Evolutionary conservation across 2,113 vertebrate species (phyloP), one percentile per base, ranked within the genome.

Genomic region (Mormyrus iriodes): DNA sequence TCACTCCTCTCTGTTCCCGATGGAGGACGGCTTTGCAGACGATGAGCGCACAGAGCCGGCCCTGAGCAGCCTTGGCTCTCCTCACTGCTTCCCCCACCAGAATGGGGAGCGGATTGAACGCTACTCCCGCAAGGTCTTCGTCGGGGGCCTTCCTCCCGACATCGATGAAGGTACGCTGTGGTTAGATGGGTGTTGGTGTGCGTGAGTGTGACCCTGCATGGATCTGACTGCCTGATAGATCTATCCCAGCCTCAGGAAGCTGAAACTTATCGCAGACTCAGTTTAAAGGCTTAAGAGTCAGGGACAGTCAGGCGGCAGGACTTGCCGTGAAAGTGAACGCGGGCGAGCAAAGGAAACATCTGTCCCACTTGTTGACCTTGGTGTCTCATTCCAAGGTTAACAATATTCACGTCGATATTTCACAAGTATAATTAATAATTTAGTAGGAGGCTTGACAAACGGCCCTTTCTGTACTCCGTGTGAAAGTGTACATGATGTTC

Each of bases 61-160:
- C 90, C 96, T 99, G 58, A 96, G 97, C 85, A 97, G 98, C 17
- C 93, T 99, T 55, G 98, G 98, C 0, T 99, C 98, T 3, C 97
- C 97, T 83, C 98, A 99, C 94, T 98, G 98, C 94, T 99, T 99
- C 94, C 97, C 98, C 83, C 98, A 99, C 93, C 98, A 99, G 93
- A 99, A 99, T 1, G 98, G 98, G 73, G 98, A 99, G 91, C 95
- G 98, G 15, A 97, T 99, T 86, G 98, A 99, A 61, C 97, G 98
- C 2, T 99, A 98, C 53, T 99, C 98, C 21, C 98, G 98, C 1
- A 99, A 99, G 84, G 98, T 99, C 93, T 99, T 99, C 88, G 98
- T 99, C 0, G 98, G 98, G 1, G 98, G 98, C 69, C 94, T 99
- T 86, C 98, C 98, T 52, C 98, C 98, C 0, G 98, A 99, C 92